These are phyloP conservation scores for Diadophis punctatus DNA, from an alignment of 2,113 vertebrate species.

Conservation along the genomic window DNA sequence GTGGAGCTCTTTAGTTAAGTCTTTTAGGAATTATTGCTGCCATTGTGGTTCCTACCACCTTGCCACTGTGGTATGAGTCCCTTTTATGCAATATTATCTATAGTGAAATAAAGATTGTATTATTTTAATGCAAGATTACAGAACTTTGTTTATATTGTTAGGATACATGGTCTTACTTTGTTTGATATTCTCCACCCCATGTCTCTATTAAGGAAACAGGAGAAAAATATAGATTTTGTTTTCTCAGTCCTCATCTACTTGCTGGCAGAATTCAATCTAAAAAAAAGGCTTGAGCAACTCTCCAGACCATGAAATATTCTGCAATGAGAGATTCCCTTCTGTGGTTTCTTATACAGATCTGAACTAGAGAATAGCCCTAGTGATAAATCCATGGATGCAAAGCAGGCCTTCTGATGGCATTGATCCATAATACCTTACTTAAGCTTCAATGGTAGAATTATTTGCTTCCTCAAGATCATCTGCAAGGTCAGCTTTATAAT, in stretches of 20 bases:
- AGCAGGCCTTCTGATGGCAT: constrained; percentile 13
- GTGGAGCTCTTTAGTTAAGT: neutral
- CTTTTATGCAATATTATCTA: neutral
- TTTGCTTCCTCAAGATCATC: constrained; percentile 10
- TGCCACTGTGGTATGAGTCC: neutral
- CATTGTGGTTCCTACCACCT: neutral
- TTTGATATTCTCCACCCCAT: neutral
- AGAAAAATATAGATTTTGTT: neutral
- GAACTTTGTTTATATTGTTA: neutral
- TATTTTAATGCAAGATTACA: neutral
- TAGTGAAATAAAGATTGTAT: neutral
- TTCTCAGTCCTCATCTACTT: neutral
- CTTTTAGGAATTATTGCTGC: neutral
- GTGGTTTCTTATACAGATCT: neutral
- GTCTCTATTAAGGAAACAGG: neutral
- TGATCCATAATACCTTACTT: neutral
- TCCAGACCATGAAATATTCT: constrained; percentile 42
- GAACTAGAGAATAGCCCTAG: neutral
- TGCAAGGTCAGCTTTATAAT: neutral
- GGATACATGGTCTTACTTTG: neutral
- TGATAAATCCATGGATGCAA: neutral
- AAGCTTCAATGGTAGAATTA: neutral
- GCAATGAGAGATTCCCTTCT: constrained; percentile 46
- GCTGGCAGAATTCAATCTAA: constrained; percentile 42
- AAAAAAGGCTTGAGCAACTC: constrained; percentile 22